Base-by-base conservation (phyloP, 2,797 vertebrate species). In the Morelia viridis region DNA sequence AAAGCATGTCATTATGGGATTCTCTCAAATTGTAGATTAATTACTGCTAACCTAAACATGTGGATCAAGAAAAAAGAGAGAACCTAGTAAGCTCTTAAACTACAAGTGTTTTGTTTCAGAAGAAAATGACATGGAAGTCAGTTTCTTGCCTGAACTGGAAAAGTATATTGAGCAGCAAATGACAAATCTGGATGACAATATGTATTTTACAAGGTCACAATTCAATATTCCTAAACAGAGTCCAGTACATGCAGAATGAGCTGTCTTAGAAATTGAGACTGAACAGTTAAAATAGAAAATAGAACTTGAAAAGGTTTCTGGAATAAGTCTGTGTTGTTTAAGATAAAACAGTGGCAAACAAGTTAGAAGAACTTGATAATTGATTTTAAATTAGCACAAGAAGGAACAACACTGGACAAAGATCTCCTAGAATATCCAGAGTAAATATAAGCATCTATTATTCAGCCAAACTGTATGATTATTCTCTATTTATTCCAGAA, bases 301-400 rank as follows among this genome's bases (percentile, higher is more conserved):
- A 96, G 95, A 97, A 96, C 94, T 95, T 93, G 87, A 92, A 94
- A 96, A 96, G 90, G 94, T 91, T 94, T 96, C 97, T 94, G 94
- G 96, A 97, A 96, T 97, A 85, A 96, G 97, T 97, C 96, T 90
- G 94, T 94, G 97, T 92, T 90, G 96, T 97, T 96, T 96, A 94
- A 93, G 94, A 94, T 91, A 95, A 94, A 85, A 97, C 96, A 94
- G 96, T 95, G 94, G 86, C 91, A 92, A 96, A 95, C 93, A 94
- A 94, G 95, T 96, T 97, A 96, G 96, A 93, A 91, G 91, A 95
- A 96, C 92, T 95, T 94, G 94, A 96, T 96, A 93, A 92, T 90
- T 95, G 95, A 97, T 97, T 96, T 96, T 96, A 96, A 97, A 95
- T 95, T 96, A 94, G 96, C 96, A 96, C 94, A 94, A 92, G 95